Conservation (phyloP, 1,140 invertebrate species). For the Drosophila saltans region DNA sequence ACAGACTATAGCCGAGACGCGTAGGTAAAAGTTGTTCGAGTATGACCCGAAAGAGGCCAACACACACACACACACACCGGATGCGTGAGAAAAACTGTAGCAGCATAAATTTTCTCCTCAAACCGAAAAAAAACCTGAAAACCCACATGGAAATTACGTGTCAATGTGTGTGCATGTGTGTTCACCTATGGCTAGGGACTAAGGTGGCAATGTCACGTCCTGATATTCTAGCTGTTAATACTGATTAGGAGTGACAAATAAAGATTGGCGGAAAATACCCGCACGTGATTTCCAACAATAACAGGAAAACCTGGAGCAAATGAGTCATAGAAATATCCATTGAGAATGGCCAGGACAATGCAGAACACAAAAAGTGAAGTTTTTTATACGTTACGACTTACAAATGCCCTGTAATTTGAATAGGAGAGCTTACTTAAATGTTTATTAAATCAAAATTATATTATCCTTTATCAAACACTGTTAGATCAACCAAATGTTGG, state of each 20-base stretch:
- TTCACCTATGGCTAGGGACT: conserved; percentile 16
- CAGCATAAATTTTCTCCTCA: conserved; percentile 50
- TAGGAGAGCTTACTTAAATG: neutral
- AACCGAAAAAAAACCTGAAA: conserved; percentile 59
- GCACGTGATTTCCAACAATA: conserved; percentile 79
- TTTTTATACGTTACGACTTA: neutral
- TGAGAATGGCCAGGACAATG: conserved; percentile 36
- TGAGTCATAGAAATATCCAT: conserved; percentile 60
- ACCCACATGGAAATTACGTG: conserved; percentile 70
- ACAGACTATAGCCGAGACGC: conserved; percentile 13
- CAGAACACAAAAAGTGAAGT: conserved; percentile 24
- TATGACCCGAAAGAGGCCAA: conserved; percentile 52
- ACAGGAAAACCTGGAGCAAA: conserved; percentile 59
- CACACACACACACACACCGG: conserved; percentile 13
- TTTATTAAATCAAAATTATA: too few relatives aligned
- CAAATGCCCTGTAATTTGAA: neutral
- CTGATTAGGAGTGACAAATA: conserved; percentile 58
- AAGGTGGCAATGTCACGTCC: conserved; percentile 56
- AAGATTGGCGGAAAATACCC: conserved; percentile 69
- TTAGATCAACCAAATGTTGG: too few relatives aligned
- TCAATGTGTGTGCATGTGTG: conserved; percentile 20
- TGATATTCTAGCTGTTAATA: conserved; percentile 44
- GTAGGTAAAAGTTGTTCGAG: conserved; percentile 76
- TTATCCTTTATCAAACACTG: too few relatives aligned
- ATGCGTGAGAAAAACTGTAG: conserved; percentile 73